Percentiles rank a stretch among this genome's conserved stretches.
phyloP scores from a whole-genome alignment of 2,113 vertebrate species.

The Ursus arctos region DNA sequence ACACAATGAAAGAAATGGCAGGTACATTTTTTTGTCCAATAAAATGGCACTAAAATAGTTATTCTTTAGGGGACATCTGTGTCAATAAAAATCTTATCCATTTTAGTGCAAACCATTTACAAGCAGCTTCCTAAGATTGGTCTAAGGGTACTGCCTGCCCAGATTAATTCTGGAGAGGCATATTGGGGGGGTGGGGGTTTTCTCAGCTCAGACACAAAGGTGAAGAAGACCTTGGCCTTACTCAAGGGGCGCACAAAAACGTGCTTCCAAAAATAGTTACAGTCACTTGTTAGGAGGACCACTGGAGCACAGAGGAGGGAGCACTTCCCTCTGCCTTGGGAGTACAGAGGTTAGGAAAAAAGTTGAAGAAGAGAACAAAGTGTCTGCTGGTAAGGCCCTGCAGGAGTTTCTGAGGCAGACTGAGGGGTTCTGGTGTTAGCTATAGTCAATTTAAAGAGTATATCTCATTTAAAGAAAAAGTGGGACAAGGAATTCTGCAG shows the following conservation, averaged over 20 bases:
- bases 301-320: background rate
- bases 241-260: background rate
- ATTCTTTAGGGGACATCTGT: background rate
- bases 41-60: conserved; percentile 1
- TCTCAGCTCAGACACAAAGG: background rate
- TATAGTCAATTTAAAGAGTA: background rate
- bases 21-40: background rate
- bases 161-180: background rate
- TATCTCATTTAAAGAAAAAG: background rate
- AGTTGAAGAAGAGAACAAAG: background rate
- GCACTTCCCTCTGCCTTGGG: background rate
- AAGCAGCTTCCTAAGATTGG: background rate
- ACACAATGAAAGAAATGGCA: background rate
- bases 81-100: background rate
- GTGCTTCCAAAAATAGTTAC: background rate
- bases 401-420: background rate
- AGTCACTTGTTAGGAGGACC: background rate
- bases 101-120: background rate
- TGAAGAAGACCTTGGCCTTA: background rate
- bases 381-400: background rate
- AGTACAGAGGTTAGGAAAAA: background rate
- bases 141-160: background rate
- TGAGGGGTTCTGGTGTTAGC: background rate
- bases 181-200: fast-evolving
- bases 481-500: background rate